These are phyloP conservation scores for Molossus molossus DNA, from an alignment of 2,797 vertebrate species.

Conservation along the genomic window DNA sequence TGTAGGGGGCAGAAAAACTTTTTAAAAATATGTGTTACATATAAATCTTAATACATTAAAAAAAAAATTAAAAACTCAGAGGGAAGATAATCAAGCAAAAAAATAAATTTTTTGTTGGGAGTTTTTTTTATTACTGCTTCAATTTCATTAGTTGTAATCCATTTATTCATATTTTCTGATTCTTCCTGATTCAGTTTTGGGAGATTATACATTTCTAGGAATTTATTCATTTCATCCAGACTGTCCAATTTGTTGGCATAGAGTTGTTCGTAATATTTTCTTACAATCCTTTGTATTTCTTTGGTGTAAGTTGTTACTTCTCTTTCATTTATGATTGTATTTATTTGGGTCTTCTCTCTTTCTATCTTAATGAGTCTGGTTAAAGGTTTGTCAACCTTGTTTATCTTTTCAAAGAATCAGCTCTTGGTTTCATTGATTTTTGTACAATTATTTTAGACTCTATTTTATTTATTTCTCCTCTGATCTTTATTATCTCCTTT, in stretches of 20 bases:
- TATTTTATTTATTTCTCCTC: too few species aligned
- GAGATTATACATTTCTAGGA: neutral
- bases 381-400: neutral
- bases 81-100: neutral
- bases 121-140: neutral
- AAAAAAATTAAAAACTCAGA: neutral
- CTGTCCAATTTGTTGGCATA: neutral
- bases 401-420: neutral
- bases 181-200: neutral
- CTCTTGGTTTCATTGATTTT: neutral
- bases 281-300: neutral
- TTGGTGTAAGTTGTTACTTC: neutral
- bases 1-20: too few species aligned
- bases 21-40: neutral
- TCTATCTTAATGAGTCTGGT: neutral
- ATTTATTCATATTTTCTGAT: neutral
- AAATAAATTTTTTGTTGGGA: neutral
- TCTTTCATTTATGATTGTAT: neutral
- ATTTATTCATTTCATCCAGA: neutral
- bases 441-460: neutral
- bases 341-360: neutral
- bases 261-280: neutral
- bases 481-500: too few species aligned
- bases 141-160: neutral
- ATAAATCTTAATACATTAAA: neutral